phyloP scores from a whole-genome alignment of 2,113 vertebrate species.

The Panurus biarmicus region DNA sequence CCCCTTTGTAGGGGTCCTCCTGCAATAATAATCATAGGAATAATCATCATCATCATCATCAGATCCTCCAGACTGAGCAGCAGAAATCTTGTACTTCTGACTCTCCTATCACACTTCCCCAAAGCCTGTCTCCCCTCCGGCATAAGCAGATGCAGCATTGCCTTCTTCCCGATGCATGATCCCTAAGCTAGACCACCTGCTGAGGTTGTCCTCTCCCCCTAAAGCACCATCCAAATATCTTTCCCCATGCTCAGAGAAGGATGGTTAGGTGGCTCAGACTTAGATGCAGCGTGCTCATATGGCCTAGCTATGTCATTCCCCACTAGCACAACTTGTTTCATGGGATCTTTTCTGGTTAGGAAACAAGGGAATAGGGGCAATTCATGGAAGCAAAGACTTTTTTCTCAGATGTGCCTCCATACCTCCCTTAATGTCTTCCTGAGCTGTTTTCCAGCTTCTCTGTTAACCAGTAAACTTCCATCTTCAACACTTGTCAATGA shows the following conservation, averaged over 20 bases:
- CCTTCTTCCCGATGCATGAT: neutral
- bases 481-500: neutral
- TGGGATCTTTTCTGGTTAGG: neutral
- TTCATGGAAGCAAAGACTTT: neutral
- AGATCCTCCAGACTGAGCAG: neutral
- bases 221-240: neutral
- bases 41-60: neutral
- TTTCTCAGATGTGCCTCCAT: neutral
- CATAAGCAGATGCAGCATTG: neutral
- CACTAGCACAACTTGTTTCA: neutral
- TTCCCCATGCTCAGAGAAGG: neutral
- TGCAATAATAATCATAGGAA: neutral
- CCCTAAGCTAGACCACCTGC: neutral
- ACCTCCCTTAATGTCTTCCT: neutral
- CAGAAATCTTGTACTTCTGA: neutral
- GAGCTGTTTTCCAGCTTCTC: neutral
- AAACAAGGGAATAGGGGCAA: neutral
- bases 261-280: neutral
- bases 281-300: rapidly evolving
- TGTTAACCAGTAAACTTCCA: neutral
- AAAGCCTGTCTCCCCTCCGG: neutral
- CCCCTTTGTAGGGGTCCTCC: neutral
- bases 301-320: neutral
- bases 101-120: neutral
- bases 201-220: neutral